These are phyloP conservation scores for Garra rufa DNA, from an alignment of 2,113 vertebrate species.

Conservation along the genomic window DNA sequence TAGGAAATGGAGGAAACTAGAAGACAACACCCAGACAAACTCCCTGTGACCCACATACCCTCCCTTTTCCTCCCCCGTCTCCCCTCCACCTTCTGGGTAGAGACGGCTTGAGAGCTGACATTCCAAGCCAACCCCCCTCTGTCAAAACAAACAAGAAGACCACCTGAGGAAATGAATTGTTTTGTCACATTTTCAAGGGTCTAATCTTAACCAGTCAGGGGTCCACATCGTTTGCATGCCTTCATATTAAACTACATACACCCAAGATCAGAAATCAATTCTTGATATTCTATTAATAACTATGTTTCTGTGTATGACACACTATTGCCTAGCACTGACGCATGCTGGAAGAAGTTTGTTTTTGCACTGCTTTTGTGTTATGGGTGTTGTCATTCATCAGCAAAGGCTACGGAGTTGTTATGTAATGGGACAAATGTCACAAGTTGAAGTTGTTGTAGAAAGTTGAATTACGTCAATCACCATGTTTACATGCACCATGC, in stretches of 20 bases:
- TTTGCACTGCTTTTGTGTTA: background rate
- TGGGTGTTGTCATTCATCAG: background rate
- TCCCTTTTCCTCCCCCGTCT: background rate
- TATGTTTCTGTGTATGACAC: background rate
- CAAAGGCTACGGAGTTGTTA: background rate
- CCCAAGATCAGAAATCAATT: background rate
- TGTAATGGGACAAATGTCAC: background rate
- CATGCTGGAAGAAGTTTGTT: background rate
- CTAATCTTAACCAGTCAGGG: constrained; percentile 41
- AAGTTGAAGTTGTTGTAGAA: background rate
- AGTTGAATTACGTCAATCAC: background rate
- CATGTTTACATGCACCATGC: background rate
- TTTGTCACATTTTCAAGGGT: constrained; percentile 24
- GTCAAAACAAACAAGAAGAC: constrained; percentile 50
- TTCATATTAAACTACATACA: constrained; percentile 28
- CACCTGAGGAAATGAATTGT: constrained; percentile 46
- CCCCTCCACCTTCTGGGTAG: constrained; percentile 11
- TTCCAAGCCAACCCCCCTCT: constrained; percentile 25
- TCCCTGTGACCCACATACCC: constrained; percentile 40
- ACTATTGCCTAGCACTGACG: background rate
- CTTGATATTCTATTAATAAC: constrained; percentile 9
- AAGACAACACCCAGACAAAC: constrained; percentile 51
- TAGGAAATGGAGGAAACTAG: constrained; percentile 57
- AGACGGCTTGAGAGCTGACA: constrained; percentile 32
- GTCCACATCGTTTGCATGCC: constrained; percentile 26